These are phyloP conservation scores for Lagopus leucura DNA, from an alignment of 2,113 vertebrate species.

Conservation along the genomic window DNA sequence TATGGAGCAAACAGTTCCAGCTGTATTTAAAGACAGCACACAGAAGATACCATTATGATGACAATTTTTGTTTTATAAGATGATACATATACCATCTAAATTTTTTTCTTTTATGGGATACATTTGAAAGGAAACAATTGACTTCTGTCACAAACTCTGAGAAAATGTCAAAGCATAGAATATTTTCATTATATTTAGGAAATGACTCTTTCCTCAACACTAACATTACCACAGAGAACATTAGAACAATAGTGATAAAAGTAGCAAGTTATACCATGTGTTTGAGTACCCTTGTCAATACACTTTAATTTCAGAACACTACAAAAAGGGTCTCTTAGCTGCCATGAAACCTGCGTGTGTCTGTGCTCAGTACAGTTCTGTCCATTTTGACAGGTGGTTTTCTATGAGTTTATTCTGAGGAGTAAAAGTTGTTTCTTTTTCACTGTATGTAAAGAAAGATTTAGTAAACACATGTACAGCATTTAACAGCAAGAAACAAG, in stretches of 20 bases:
- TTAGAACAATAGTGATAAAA: background rate
- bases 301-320: background rate
- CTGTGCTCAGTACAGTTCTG: background rate
- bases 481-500: background rate
- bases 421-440: background rate
- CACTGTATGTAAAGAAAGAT: background rate
- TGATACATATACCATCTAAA: background rate
- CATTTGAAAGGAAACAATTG: background rate
- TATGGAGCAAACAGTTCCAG: background rate
- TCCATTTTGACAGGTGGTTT: background rate
- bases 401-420: background rate
- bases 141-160: background rate
- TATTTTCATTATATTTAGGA: background rate
- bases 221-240: background rate
- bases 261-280: background rate
- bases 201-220: background rate
- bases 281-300: background rate
- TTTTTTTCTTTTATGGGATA: background rate
- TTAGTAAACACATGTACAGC: background rate
- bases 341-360: fast-evolving
- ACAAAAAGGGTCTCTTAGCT: background rate
- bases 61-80: background rate
- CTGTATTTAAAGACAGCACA: background rate
- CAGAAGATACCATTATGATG: background rate
- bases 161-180: background rate